phyloP scores from a whole-genome alignment of 2,888 invertebrate genomes.

The Parasteatoda lunata region DNA sequence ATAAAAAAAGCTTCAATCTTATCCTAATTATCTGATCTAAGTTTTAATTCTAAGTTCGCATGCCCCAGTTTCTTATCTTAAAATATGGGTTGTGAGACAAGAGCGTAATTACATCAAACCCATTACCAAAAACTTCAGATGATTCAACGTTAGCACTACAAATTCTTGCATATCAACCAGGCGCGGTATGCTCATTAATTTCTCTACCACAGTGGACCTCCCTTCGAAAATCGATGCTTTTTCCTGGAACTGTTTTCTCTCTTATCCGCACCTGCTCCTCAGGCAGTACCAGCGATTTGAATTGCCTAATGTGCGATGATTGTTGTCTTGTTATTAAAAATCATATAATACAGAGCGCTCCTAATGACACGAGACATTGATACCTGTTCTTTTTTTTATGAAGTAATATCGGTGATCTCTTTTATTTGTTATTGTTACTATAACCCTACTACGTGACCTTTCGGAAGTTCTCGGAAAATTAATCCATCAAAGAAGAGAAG shows the following conservation, averaged over 20 bases:
- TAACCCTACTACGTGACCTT: not conserved
- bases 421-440: not conserved
- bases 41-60: too few relatives aligned
- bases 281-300: slow-evolving; percentile 37
- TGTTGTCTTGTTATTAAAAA: slow-evolving; percentile 33
- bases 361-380: slow-evolving; percentile 31
- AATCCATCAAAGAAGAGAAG: not conserved
- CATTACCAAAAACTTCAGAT: too few relatives aligned
- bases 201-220: slow-evolving; percentile 16
- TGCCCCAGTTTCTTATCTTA: too few relatives aligned
- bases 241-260: slow-evolving; percentile 29
- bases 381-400: not conserved
- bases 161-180: not conserved
- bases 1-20: too few relatives aligned
- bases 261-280: slow-evolving; percentile 35
- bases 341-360: slow-evolving; percentile 4
- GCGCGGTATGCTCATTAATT: not conserved
- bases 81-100: too few relatives aligned
- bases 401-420: not conserved
- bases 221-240: slow-evolving; percentile 43
- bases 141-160: too few relatives aligned
- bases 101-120: too few relatives aligned
- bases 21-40: too few relatives aligned
- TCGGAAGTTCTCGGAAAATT: not conserved
- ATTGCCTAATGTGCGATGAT: slow-evolving; percentile 17